These are phyloP conservation scores for Phalacrocorax brasilianus DNA, from an alignment of 2,113 vertebrate genomes.

Conservation along the genomic window DNA sequence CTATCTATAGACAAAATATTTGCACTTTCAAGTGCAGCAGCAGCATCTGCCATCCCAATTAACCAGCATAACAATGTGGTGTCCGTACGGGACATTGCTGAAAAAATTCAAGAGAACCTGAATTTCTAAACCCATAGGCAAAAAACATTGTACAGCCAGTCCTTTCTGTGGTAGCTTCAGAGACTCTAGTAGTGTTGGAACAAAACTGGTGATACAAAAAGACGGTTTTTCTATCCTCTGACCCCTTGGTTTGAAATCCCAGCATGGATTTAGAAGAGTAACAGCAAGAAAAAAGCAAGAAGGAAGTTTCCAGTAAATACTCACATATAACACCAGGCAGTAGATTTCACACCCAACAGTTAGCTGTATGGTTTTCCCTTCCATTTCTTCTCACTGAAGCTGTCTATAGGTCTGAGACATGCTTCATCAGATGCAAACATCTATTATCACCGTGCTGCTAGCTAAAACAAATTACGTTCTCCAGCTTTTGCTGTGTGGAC, in stretches of 20 bases:
- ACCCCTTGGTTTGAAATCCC: not conserved
- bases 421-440: not conserved
- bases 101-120: not conserved
- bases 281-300: not conserved
- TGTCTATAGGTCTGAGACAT: not conserved
- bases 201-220: not conserved
- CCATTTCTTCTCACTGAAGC: not conserved
- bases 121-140: not conserved
- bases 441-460: not conserved
- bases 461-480: not conserved
- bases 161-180: not conserved
- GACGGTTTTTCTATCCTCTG: not conserved
- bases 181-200: not conserved
- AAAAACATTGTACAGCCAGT: fast-evolving
- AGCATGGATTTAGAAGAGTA: not conserved
- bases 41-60: not conserved
- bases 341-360: not conserved
- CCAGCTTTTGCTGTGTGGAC: not conserved
- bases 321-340: not conserved
- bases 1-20: not conserved
- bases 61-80: not conserved
- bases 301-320: not conserved
- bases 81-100: fast-evolving
- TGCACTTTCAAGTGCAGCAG: not conserved
- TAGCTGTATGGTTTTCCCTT: not conserved